Evolutionary conservation across 1,140 invertebrate genomes (phyloP), one percentile per base, ranked within the genome.

Genomic region (Anagrus nilaparvatae): DNA sequence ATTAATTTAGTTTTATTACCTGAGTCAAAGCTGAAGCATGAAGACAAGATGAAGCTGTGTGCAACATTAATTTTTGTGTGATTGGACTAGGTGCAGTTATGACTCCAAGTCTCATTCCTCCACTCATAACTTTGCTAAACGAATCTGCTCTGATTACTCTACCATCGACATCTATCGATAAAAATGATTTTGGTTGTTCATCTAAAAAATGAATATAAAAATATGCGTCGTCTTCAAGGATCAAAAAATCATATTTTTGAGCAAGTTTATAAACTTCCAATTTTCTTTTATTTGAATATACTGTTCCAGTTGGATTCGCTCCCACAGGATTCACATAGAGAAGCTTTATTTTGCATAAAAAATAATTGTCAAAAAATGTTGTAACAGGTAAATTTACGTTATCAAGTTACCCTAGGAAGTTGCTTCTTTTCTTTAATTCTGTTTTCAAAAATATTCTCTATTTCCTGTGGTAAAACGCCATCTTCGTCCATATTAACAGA

Each of bases 161-260:
- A 1, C 77, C 76, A 17, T 79, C 76, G 0, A 59, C 67, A 51
- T 81, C 78, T 50, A 79, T 45, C 0, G 77, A 77, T 0, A 81
- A 56, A 35, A 80, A 73, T 24, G 73, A 75, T 3, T 54, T 60
- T 0, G 73, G 64, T 29, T 63, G 59, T 19, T 73, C 56, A 55
- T 65, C 59, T 27, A 61, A 40, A 50, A 77, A 79, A 46, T 77
- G 71, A 6, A 80, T 44, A 47, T 73, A 78, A 49, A 67, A 79
- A 49, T 80, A 80, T 2, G 78, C 69, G 55, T 80, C 78, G 52
- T 80, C 78, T 49, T 81, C 78, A 1, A 81, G 19, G 45, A 81
- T 79, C 3, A 80, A 43, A 12, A 80, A 66, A 57, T 80, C 63
- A 48, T 77, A 78, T 34, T 70, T 65, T 29, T 65, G 65, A 6